Conservation (phyloP, 2,888 invertebrate species). For the Cephus rjabovi region DNA sequence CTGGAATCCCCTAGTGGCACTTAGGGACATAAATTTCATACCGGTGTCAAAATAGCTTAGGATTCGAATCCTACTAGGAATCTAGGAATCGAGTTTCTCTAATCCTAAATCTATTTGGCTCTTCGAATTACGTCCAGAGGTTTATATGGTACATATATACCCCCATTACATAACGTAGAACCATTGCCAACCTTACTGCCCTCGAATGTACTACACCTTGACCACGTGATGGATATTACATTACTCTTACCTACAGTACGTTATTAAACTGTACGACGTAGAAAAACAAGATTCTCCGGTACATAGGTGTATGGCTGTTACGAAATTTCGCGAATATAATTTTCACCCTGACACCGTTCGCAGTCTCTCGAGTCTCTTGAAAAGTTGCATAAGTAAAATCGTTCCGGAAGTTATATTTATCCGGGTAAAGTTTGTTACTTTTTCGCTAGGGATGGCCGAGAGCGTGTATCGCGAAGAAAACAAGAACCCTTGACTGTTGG, state of each 20-base stretch:
- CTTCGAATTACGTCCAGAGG: background rate
- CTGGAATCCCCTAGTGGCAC: background rate
- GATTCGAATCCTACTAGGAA: background rate
- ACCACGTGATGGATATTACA: background rate
- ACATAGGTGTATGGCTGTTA: background rate
- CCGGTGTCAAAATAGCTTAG: background rate
- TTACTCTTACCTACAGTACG: background rate
- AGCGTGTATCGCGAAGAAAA: background rate
- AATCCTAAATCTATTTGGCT: background rate
- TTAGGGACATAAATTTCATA: constrained; percentile 11
- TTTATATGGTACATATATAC: background rate
- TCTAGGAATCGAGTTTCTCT: background rate
- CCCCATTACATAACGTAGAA: background rate
- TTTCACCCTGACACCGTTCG: background rate
- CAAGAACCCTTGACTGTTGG: background rate
- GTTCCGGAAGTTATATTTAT: background rate
- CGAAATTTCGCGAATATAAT: background rate
- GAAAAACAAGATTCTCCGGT: background rate
- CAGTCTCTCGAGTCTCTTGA: background rate
- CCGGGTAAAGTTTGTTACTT: background rate
- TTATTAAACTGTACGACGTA: background rate
- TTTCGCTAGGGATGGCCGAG: background rate
- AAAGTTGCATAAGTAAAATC: background rate
- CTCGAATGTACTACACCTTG: background rate
- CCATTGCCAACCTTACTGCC: background rate